Evolutionary conservation across 1,140 invertebrate genomes (phyloP).

Genomic region (Tetramorium parvispinum): DNA sequence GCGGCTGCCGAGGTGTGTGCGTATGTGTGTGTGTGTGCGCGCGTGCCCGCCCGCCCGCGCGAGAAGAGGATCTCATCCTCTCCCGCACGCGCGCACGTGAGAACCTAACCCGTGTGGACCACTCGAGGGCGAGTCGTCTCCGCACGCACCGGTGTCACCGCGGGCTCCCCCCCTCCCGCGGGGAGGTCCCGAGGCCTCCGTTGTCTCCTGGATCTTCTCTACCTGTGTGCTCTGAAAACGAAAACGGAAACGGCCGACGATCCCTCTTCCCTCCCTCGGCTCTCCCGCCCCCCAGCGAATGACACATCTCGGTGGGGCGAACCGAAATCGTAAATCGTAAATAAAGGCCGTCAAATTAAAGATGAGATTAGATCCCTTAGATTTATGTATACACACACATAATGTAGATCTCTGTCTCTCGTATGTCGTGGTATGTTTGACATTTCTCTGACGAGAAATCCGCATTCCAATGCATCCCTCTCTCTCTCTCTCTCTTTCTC

Average conservation of each 20-base stretch:
- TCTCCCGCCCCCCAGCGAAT: constrained; percentile 3
- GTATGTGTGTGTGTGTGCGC: background rate
- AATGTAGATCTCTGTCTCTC: background rate
- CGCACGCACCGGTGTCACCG: constrained; percentile 23
- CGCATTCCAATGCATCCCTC: background rate
- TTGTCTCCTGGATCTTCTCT: constrained; percentile 24
- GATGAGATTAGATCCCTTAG: background rate
- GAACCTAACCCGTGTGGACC: background rate
- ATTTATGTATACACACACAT: too few relatives aligned
- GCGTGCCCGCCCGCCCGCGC: background rate
- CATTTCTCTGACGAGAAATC: background rate
- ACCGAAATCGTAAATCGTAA: constrained; percentile 47
- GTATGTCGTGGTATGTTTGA: background rate
- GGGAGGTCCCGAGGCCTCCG: background rate
- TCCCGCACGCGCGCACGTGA: background rate
- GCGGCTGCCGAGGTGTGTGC: constrained; percentile 33
- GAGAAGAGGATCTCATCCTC: background rate
- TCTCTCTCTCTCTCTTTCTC: background rate
- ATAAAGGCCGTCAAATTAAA: constrained; percentile 30
- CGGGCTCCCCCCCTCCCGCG: background rate
- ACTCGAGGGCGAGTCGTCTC: too few relatives aligned
- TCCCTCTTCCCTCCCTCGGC: background rate
- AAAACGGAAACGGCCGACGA: constrained; percentile 39
- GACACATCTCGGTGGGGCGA: constrained; percentile 49
- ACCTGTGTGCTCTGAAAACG: constrained; percentile 9